These are phyloP conservation scores for Cassiopea xamachana DNA, from an alignment of 30 jellyfish, hydroid and myxozoan species.

Conservation along the genomic window DNA sequence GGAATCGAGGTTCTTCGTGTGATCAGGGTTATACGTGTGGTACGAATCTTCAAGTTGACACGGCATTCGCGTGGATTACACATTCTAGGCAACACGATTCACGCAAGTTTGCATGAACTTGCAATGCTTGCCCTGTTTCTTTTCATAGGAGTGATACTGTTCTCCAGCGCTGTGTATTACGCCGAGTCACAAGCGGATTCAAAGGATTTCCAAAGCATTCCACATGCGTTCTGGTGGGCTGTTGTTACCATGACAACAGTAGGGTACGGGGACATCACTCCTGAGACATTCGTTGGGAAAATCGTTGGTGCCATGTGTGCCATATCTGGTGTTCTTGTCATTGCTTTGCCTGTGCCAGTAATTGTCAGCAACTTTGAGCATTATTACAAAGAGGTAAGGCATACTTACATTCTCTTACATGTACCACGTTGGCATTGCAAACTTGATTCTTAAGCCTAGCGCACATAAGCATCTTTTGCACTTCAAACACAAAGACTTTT, in stretches of 20 bases:
- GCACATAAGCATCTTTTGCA: too few relatives aligned
- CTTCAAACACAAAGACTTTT: too few relatives aligned
- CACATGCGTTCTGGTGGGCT: constrained; percentile 99
- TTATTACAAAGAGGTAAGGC: constrained; percentile 88
- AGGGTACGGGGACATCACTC: constrained; percentile 95
- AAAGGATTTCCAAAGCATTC: constrained; percentile 86
- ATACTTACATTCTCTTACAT: neutral
- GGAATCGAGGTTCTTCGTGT: constrained; percentile 92
- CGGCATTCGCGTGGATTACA: constrained; percentile 99
- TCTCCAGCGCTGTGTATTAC: constrained; percentile 96
- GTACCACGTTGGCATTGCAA: too few relatives aligned
- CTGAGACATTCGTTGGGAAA: constrained; percentile 86
- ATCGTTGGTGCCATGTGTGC: constrained; percentile 99
- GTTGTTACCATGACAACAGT: constrained; percentile 99
- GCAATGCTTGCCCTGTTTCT: constrained; percentile 93
- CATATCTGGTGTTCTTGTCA: constrained; percentile 97
- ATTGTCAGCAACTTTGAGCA: constrained; percentile 97
- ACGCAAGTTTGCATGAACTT: constrained; percentile 95
- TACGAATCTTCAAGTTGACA: constrained; percentile 94
- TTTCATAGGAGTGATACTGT: constrained; percentile 88
- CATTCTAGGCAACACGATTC: constrained; percentile 91
- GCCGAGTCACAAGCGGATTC: constrained; percentile 87
- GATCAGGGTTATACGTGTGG: constrained; percentile 93
- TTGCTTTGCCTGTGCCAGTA: constrained; percentile 99
- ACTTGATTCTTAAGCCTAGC: too few relatives aligned